Percentiles rank a stretch among this genome's conserved stretches.
Conservation (phyloP, 2,888 invertebrate genomes). For the Xanthia togata region DNA sequence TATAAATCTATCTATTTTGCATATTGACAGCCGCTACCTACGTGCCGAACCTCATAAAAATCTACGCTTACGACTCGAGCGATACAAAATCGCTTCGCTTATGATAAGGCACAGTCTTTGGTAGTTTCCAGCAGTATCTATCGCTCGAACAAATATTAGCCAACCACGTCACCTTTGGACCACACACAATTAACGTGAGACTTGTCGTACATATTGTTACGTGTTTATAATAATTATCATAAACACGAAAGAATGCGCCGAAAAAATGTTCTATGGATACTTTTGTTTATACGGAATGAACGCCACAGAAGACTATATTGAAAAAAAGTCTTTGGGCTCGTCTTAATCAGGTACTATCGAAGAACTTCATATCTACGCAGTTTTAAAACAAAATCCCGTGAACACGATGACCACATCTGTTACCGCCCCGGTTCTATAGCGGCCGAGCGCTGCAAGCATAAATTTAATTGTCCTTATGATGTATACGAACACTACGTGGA, state of each 20-base stretch:
- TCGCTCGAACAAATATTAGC: constrained; percentile 80
- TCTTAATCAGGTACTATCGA: too few species aligned
- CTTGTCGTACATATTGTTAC: constrained; percentile 45
- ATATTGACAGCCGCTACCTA: too few species aligned
- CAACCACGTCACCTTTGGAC: constrained; percentile 80
- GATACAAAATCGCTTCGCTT: constrained; percentile 68
- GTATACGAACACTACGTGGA: too few species aligned
- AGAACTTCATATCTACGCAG: too few species aligned
- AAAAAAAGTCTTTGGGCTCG: too few species aligned
- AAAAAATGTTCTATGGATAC: neutral
- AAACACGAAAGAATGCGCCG: neutral
- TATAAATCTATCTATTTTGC: too few species aligned
- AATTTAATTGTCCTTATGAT: too few species aligned
- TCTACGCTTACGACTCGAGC: neutral
- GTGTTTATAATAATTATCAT: constrained; percentile 38
- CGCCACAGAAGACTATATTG: neutral
- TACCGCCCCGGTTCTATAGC: too few species aligned
- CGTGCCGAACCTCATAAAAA: neutral
- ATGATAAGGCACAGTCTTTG: constrained; percentile 54
- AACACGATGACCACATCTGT: too few species aligned
- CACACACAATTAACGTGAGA: constrained; percentile 81
- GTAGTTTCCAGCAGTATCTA: constrained; percentile 79
- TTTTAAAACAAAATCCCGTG: too few species aligned
- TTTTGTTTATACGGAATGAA: neutral
- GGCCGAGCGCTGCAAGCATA: too few species aligned